These are phyloP conservation scores for Drosophila anomalata DNA, from an alignment of 2,888 invertebrate species.

Conservation along the genomic window DNA sequence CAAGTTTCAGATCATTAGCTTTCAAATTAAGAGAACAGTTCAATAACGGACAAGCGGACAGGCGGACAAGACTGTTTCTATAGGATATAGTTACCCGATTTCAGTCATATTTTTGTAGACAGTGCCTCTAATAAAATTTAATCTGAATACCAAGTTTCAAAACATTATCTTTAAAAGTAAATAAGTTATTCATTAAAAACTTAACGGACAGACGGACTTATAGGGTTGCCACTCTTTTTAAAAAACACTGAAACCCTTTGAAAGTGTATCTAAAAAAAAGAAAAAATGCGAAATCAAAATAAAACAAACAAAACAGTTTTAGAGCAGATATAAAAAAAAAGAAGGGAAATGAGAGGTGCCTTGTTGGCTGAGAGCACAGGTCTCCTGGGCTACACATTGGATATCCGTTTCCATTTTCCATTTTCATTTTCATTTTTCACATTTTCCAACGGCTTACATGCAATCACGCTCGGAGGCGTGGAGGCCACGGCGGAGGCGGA, in stretches of 20 bases:
- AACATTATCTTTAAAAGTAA: too few species aligned
- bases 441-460: slow-evolving; percentile 24
- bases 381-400: slow-evolving; percentile 61
- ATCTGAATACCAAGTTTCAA: too few species aligned
- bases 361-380: slow-evolving; percentile 27
- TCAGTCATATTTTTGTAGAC: too few species aligned
- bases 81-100: too few species aligned
- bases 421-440: slow-evolving; percentile 13
- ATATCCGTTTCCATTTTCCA: slow-evolving; percentile 53
- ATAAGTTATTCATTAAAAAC: too few species aligned
- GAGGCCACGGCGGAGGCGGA: not conserved
- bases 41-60: too few species aligned
- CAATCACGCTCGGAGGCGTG: slow-evolving; percentile 16
- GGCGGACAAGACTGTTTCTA: too few species aligned
- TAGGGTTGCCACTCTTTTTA: not conserved
- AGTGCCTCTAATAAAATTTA: too few species aligned
- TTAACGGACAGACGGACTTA: too few species aligned
- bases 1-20: not conserved
- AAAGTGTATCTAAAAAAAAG: not conserved
- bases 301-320: not conserved
- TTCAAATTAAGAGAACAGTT: not conserved
- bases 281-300: not conserved
- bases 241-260: not conserved
- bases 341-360: slow-evolving; percentile 10
- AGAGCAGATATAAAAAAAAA: not conserved